Evolutionary conservation across 2,113 vertebrate genomes (phyloP).

Genomic region (Maccullochella peelii): DNA sequence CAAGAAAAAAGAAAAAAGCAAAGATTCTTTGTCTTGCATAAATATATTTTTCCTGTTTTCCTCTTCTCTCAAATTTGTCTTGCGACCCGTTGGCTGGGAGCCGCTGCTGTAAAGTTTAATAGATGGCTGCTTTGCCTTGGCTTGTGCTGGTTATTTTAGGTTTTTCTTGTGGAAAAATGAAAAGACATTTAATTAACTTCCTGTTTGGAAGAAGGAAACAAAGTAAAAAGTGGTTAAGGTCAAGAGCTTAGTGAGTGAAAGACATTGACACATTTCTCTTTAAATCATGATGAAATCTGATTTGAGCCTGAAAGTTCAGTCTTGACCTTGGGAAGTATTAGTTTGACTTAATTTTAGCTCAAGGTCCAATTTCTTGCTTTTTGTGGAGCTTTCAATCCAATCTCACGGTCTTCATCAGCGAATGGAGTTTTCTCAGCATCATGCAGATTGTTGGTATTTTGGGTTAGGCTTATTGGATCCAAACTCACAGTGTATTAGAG

Average conservation of each 20-base stretch:
- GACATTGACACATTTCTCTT: not conserved
- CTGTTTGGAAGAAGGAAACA: conserved; percentile 4
- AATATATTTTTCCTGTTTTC: not conserved
- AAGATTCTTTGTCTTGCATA: not conserved
- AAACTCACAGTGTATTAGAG: not conserved
- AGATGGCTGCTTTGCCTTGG: not conserved
- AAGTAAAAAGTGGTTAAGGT: not conserved
- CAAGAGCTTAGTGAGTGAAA: not conserved
- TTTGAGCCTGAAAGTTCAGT: not conserved
- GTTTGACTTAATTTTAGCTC: not conserved
- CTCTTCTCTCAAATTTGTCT: not conserved
- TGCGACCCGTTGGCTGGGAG: not conserved
- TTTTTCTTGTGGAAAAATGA: not conserved
- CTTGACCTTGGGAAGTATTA: not conserved
- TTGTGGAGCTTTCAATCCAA: not conserved
- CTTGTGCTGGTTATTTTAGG: not conserved
- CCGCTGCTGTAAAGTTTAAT: not conserved
- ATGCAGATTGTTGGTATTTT: not conserved
- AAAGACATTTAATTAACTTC: not conserved
- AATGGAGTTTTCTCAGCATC: not conserved
- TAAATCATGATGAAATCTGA: not conserved
- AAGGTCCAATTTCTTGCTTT: not conserved
- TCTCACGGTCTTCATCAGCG: not conserved
- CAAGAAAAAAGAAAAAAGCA: not conserved
- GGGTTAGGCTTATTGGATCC: not conserved